Base-by-base conservation (phyloP, 2,888 invertebrate genomes). In the Eretmocerus hayati region DNA sequence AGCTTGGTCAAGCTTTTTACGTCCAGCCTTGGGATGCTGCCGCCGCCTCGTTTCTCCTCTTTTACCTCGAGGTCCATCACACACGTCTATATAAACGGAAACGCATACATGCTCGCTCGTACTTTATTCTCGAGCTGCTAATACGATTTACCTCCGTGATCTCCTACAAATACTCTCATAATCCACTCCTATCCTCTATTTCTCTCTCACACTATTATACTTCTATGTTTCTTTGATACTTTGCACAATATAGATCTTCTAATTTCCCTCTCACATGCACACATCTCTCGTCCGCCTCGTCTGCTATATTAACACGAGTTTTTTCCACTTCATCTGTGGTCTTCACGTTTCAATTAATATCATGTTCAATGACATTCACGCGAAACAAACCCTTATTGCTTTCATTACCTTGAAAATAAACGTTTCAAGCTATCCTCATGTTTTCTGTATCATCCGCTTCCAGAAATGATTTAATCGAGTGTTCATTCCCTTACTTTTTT, bases 291-390 rank as follows among this genome's bases (percentile, higher is more conserved):
- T 23, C 20, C 21, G 13, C 36, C 40, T 18, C 22, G 30, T 22
- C 19, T 41, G 35, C 26, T 49, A 48, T 48, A 38, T 22, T n/a
- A n/a, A n/a, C n/a, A n/a, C n/a, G n/a, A n/a, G n/a, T 39, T 44
- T 49, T 38, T 36, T 43, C 31, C 39, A 38, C 46, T 50, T 48
- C 42, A 42, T 53, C 39, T 39, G 42, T 48, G 45, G 5, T 42
- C 48, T 48, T 50, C 37, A 43, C 22, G 33, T 40, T 36, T 51
- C 42, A 20, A 39, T 48, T 47, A 18, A 35, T 41, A 47, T 41
- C 15, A 11, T 35, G 9, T 46, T n/a, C n/a, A n/a, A 22, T 36
- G 51, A 47, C 44, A 49, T 49, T 52, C 39, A 48, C 18, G 39
- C 23, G 23, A 19, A n/a, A 33, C 6, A 33, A n/a, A 33, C 5